Evolutionary conservation across 2,113 vertebrate genomes (phyloP).

Genomic region (Tympanuchus pallidicinctus): DNA sequence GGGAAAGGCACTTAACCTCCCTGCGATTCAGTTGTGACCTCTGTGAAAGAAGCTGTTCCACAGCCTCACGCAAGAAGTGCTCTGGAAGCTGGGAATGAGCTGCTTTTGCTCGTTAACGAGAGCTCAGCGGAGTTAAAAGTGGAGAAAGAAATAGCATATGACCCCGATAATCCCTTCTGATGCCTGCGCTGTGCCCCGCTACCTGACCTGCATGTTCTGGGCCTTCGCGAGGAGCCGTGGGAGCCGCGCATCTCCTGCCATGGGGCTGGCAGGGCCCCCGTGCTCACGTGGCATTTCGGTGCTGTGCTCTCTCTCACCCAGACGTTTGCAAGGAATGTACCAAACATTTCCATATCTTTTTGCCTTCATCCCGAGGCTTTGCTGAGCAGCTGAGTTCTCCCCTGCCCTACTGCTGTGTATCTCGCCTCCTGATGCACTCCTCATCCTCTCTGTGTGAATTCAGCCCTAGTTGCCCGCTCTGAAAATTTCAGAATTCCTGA

Average conservation of each 20-base stretch:
- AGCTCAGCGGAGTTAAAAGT: background rate
- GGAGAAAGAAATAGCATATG: background rate
- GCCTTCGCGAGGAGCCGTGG: accelerated
- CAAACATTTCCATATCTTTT: background rate
- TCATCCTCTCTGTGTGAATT: accelerated
- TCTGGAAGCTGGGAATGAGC: background rate
- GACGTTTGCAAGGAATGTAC: background rate
- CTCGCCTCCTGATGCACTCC: background rate
- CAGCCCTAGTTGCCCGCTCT: background rate
- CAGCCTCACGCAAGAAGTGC: background rate
- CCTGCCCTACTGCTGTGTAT: background rate
- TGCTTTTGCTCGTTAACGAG: background rate
- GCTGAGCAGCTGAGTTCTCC: background rate
- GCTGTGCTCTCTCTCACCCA: background rate
- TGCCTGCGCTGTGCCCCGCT: background rate
- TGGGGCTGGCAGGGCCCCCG: background rate
- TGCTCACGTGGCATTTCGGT: background rate
- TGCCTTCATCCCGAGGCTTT: background rate
- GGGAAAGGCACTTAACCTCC: conserved; percentile 55
- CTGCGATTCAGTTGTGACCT: conserved; percentile 23
- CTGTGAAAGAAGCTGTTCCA: conserved; percentile 6
- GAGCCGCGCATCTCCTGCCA: accelerated
- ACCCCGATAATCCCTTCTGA: accelerated
- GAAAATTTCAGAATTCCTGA: background rate
- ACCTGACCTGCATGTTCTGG: background rate